Evolutionary conservation across 2,888 invertebrate species (phyloP).

Genomic region (Emmelina monodactyla): DNA sequence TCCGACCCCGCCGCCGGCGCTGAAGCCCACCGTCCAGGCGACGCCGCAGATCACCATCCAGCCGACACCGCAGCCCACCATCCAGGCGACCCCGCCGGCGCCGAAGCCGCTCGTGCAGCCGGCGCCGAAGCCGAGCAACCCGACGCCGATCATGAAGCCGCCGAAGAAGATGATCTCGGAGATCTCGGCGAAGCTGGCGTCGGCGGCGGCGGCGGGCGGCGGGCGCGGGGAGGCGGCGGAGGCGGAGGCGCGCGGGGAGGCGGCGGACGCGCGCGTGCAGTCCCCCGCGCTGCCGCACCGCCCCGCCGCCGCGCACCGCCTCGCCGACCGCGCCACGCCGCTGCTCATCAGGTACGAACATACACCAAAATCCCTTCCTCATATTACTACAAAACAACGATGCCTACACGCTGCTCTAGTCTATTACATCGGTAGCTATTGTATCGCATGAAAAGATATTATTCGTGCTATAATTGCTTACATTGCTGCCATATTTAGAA

Average conservation of each 20-base stretch:
- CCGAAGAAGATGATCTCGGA: conserved; percentile 57
- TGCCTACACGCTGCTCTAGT: too few relatives aligned
- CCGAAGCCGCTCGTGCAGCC: neutral
- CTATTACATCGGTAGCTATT: too few relatives aligned
- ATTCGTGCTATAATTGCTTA: too few relatives aligned
- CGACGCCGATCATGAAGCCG: conserved; percentile 46
- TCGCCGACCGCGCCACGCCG: conserved; percentile 43
- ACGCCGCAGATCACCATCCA: neutral
- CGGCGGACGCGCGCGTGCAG: conserved; percentile 48
- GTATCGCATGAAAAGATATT: too few relatives aligned
- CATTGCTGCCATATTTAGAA: too few relatives aligned
- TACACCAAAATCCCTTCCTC: too few relatives aligned
- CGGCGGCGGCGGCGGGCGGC: conserved; percentile 23
- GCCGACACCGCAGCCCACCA: neutral
- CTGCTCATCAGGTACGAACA: conserved; percentile 38
- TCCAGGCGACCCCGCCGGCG: conserved; percentile 11
- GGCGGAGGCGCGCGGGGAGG: conserved; percentile 48
- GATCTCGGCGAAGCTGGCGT: conserved; percentile 44
- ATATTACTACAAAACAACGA: too few relatives aligned
- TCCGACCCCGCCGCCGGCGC: conserved; percentile 5
- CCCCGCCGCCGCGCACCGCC: conserved; percentile 34
- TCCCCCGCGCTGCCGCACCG: conserved; percentile 56
- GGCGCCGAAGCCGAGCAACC: conserved; percentile 16
- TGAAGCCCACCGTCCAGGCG: neutral
- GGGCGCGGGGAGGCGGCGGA: conserved; percentile 29